Evolutionary conservation across 2,888 invertebrate species (phyloP).

Genomic region (Seira musarum): DNA sequence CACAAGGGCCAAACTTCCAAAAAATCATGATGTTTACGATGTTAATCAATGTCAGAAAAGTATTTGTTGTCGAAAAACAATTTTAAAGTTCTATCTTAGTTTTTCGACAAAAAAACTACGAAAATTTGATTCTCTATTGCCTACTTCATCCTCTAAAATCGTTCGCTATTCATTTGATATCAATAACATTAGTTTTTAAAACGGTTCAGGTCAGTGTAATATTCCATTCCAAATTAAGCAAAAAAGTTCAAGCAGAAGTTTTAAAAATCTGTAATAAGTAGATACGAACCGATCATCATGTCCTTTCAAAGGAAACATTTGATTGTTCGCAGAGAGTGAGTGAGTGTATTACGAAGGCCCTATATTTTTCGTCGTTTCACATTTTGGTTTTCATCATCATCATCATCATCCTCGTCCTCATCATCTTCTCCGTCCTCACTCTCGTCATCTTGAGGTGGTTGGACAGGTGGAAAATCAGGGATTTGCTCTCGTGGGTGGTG

Average conservation of each 20-base stretch:
- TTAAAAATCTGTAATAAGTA: no score
- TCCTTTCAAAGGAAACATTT: not conserved
- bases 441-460: constrained; percentile 62
- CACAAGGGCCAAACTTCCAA: constrained; percentile 48
- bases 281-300: not conserved
- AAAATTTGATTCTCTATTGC: no score
- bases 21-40: constrained; percentile 36
- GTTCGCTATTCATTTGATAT: no score
- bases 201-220: no score
- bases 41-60: not conserved
- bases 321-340: not conserved
- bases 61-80: not conserved
- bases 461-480: constrained; percentile 69
- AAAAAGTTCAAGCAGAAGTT: no score
- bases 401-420: constrained; percentile 46
- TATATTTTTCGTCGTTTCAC: constrained; percentile 41
- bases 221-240: no score
- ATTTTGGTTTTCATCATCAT: constrained; percentile 22
- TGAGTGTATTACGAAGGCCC: no score
- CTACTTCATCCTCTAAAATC: no score
- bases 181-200: no score
- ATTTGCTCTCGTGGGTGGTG: constrained; percentile 67
- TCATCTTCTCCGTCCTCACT: constrained; percentile 51
- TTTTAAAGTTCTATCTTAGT: no score
- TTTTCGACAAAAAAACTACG: no score